Evolutionary conservation across 2,113 vertebrate genomes (phyloP).

Genomic region (Cricetomys ansorgei): DNA sequence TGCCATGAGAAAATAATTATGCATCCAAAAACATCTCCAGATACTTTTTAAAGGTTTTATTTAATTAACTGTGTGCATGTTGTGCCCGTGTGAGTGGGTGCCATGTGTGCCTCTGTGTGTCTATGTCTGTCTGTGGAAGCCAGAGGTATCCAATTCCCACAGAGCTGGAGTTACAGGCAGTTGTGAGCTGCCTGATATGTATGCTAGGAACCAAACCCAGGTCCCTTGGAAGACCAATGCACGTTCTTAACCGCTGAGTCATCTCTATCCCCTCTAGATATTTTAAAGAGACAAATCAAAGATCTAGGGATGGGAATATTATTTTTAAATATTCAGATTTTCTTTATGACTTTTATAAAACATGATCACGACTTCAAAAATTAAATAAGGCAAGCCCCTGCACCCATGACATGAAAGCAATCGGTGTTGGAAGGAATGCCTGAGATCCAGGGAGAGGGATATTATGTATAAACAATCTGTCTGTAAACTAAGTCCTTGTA

Average conservation of each 20-base stretch:
- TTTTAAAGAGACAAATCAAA: not conserved
- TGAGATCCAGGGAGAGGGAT: not conserved
- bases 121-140: not conserved
- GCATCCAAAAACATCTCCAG: not conserved
- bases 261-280: not conserved
- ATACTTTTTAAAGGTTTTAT: not conserved
- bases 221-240: not conserved
- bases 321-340: slow-evolving; percentile 20
- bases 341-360: slow-evolving; percentile 11
- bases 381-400: not conserved
- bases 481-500: not conserved
- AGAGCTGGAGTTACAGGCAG: not conserved
- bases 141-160: not conserved
- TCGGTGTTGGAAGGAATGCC: not conserved
- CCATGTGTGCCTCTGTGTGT: not conserved
- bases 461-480: not conserved
- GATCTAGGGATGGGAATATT: too few relatives aligned
- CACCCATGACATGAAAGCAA: not conserved
- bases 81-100: not conserved
- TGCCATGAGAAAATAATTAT: not conserved
- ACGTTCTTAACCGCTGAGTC: not conserved
- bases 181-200: not conserved
- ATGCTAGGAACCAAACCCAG: not conserved
- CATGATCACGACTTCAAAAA: slow-evolving; percentile 20
- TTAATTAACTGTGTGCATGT: not conserved